These are phyloP conservation scores for Diabrotica virgifera DNA, from an alignment of 1,140 invertebrate species.

Conservation along the genomic window DNA sequence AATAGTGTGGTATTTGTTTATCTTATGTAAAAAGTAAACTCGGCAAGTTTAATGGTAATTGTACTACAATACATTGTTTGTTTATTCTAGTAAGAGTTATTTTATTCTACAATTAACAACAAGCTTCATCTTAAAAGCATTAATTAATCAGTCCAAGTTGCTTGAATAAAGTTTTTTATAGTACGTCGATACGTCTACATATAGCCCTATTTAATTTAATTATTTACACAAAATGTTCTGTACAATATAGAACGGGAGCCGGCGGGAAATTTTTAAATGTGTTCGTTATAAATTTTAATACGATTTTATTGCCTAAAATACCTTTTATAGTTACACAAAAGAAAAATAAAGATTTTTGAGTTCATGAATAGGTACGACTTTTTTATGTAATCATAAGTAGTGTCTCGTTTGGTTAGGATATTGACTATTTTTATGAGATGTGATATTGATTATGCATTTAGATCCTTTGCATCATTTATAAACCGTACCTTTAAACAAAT, in stretches of 20 bases:
- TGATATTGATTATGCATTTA: too few relatives aligned
- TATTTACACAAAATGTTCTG: slow-evolving; percentile 34
- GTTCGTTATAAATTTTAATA: too few relatives aligned
- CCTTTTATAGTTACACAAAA: too few relatives aligned
- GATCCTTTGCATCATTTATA: too few relatives aligned
- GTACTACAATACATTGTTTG: slow-evolving; percentile 31
- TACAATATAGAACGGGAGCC: slow-evolving; percentile 28
- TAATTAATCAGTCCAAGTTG: slow-evolving; percentile 39
- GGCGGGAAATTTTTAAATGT: not conserved
- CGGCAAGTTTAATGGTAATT: slow-evolving; percentile 36
- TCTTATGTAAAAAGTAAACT: slow-evolving; percentile 9
- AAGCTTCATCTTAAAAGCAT: slow-evolving; percentile 35
- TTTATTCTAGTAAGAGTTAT: slow-evolving; percentile 12
- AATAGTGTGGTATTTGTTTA: slow-evolving; percentile 22
- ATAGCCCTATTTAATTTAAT: slow-evolving; percentile 30
- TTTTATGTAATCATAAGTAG: too few relatives aligned
- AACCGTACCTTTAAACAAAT: too few relatives aligned
- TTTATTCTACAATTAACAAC: slow-evolving; percentile 27
- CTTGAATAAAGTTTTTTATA: slow-evolving; percentile 30
- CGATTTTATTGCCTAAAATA: too few relatives aligned
- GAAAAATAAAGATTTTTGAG: too few relatives aligned
- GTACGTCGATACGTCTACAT: slow-evolving; percentile 32
- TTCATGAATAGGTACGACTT: too few relatives aligned
- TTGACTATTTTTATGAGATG: too few relatives aligned
- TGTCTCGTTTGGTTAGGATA: too few relatives aligned